Conservation (phyloP, 2,888 invertebrate species). For the Drosophila heteroneura region DNA sequence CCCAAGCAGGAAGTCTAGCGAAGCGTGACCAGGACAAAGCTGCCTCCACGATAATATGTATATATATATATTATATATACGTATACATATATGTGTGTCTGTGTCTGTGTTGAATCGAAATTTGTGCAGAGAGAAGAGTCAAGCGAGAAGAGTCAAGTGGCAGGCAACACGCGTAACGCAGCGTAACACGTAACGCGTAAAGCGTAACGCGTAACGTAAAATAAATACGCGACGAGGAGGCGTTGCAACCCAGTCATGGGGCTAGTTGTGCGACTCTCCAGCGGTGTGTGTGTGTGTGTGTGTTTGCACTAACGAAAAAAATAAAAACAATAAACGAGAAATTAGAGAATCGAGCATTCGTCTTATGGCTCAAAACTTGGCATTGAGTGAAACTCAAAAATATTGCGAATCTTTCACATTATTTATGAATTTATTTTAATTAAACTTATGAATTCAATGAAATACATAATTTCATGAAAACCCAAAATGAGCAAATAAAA, state of each 20-base stretch:
- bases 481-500: not conserved
- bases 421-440: not conserved
- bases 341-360: too few relatives aligned
- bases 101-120: constrained; percentile 32
- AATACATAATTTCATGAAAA: not conserved
- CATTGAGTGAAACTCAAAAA: not conserved
- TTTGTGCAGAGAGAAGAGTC: constrained; percentile 21
- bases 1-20: constrained; percentile 16
- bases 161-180: constrained; percentile 44
- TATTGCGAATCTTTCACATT: not conserved
- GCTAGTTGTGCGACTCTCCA: constrained; percentile 1
- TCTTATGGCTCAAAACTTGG: not conserved
- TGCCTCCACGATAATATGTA: constrained; percentile 5
- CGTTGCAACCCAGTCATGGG: constrained; percentile 8
- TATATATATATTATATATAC: not conserved
- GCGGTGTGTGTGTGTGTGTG: constrained; percentile 18
- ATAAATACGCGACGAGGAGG: constrained; percentile 30
- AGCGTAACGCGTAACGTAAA: constrained; percentile 23
- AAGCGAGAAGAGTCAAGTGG: constrained; percentile 42
- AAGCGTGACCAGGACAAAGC: constrained; percentile 44
- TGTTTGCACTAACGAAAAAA: constrained; percentile 2
- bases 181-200: constrained; percentile 17
- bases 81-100: not conserved
- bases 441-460: not conserved
- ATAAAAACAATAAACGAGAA: too few relatives aligned